A percentile compares a stretch with the other conserved stretches of the same genome.
Conservation (phyloP, 2,113 vertebrate species). For the Columba janthina region DNA sequence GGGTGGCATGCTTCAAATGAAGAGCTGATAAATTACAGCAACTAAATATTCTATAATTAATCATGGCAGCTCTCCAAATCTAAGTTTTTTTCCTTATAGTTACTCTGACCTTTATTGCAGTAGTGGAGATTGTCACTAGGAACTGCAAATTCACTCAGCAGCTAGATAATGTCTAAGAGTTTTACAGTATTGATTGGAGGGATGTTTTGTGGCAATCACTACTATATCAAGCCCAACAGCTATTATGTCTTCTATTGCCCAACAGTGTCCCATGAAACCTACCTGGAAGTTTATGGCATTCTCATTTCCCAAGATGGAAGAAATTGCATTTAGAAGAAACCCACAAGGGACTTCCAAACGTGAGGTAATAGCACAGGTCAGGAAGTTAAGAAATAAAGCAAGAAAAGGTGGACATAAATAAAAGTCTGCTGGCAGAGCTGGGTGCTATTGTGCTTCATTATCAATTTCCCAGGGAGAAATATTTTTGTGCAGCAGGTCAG, state of each 20-base stretch:
- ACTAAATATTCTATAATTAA: neutral
- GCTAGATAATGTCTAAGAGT: neutral
- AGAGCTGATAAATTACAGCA: neutral
- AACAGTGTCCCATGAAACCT: neutral
- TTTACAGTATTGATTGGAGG: conserved; percentile 10
- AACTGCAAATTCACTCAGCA: conserved; percentile 1
- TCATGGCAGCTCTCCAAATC: neutral
- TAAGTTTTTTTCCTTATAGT: neutral
- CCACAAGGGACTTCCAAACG: neutral
- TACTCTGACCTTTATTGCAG: neutral
- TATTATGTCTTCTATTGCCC: neutral
- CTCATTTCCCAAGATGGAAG: neutral
- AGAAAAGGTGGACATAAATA: neutral
- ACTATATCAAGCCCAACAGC: neutral
- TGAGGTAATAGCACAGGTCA: neutral
- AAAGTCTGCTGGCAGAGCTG: conserved; percentile 1
- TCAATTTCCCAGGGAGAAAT: neutral
- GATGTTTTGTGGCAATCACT: neutral
- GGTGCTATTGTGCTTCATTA: neutral
- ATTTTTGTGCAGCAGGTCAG: neutral
- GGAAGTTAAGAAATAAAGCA: conserved; percentile 1
- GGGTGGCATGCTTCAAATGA: neutral
- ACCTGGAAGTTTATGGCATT: neutral
- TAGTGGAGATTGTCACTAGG: neutral
- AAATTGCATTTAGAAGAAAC: neutral